These are phyloP conservation scores for Poecile montanus DNA, from an alignment of 2,797 vertebrate genomes.

Conservation along the genomic window DNA sequence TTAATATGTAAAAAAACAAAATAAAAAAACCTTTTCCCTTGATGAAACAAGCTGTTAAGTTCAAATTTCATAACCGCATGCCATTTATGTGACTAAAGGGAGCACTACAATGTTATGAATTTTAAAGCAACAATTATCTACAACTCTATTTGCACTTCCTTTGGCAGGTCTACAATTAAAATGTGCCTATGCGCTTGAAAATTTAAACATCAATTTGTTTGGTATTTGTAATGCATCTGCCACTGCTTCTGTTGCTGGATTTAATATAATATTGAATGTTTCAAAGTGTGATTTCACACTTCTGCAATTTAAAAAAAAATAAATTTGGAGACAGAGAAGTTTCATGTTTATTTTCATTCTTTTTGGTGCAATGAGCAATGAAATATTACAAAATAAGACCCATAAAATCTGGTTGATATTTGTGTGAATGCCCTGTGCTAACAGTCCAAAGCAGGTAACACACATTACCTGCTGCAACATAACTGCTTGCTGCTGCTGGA, in stretches of 20 bases:
- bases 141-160: constrained; percentile 64
- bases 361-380: background rate
- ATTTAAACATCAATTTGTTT: constrained; percentile 68
- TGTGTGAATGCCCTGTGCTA: background rate
- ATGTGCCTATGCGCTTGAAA: constrained; percentile 58
- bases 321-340: background rate
- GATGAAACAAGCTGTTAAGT: constrained; percentile 36
- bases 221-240: constrained; percentile 35
- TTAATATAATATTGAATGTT: constrained; percentile 6
- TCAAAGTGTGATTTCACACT: background rate
- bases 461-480: constrained; percentile 98
- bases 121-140: constrained; percentile 67
- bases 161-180: constrained; percentile 70
- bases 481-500: constrained; percentile 98
- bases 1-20: constrained; percentile 37
- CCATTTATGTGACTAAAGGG: constrained; percentile 56
- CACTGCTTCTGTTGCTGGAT: constrained; percentile 28
- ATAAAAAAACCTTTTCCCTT: background rate
- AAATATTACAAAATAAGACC: background rate
- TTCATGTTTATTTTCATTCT: constrained; percentile 22
- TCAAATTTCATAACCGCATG: constrained; percentile 61
- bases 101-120: constrained; percentile 50
- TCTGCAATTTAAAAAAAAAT: background rate
- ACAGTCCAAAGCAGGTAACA: constrained; percentile 74
- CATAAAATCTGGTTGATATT: background rate